These are phyloP conservation scores for Grammomys surdaster DNA, from an alignment of 2,113 vertebrate genomes.

Conservation along the genomic window DNA sequence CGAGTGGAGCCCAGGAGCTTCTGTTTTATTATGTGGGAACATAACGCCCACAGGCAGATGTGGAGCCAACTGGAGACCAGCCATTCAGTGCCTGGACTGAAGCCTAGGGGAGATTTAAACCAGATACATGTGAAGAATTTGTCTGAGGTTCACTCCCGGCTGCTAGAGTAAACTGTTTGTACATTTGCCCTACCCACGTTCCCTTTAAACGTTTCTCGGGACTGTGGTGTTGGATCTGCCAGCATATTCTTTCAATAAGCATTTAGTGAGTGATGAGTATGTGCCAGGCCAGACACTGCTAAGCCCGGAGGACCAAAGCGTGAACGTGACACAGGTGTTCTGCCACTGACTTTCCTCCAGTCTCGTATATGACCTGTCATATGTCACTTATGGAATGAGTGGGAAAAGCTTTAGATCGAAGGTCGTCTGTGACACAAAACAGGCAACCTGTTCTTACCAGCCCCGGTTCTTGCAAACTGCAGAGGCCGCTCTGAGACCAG, in stretches of 20 bases:
- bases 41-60: slow-evolving; percentile 69
- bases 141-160: slow-evolving; percentile 22
- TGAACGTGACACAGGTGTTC: neutral
- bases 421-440: neutral
- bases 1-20: slow-evolving; percentile 63
- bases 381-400: rapidly evolving
- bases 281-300: neutral
- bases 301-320: neutral
- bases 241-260: neutral
- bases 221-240: neutral
- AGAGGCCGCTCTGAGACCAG: neutral
- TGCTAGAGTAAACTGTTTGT: slow-evolving; percentile 56
- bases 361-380: neutral
- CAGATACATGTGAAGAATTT: slow-evolving; percentile 62
- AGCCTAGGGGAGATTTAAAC: slow-evolving; percentile 71
- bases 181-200: slow-evolving; percentile 22
- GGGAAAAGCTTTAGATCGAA: neutral
- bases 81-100: slow-evolving; percentile 82
- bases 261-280: neutral
- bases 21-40: slow-evolving; percentile 66
- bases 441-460: neutral
- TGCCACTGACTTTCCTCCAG: neutral
- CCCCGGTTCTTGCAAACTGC: neutral
- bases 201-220: neutral
- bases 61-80: slow-evolving; percentile 79